Percentiles rank a stretch among this genome's conserved stretches.
These are phyloP conservation scores for Drosophila murphyi DNA, from an alignment of 1,140 invertebrate species.

Conservation along the genomic window DNA sequence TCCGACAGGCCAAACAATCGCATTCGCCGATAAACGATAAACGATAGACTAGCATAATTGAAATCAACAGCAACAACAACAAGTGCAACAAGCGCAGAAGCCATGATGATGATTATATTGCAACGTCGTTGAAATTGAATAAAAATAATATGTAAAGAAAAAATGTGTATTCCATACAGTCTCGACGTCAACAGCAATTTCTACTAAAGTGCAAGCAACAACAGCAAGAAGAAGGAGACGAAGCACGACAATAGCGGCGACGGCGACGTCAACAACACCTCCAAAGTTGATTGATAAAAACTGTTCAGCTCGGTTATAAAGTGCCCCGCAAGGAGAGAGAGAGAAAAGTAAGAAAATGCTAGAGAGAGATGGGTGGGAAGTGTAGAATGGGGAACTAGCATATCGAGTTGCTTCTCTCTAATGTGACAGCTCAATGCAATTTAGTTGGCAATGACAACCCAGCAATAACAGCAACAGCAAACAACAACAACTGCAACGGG, in stretches of 20 bases:
- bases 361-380: not conserved
- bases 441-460: slow-evolving; percentile 80
- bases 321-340: slow-evolving; percentile 40
- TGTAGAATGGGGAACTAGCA: slow-evolving; percentile 31
- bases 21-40: slow-evolving; percentile 33
- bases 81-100: not conserved
- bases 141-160: slow-evolving; percentile 43
- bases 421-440: slow-evolving; percentile 83
- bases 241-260: slow-evolving; percentile 15
- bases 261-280: slow-evolving; percentile 63
- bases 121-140: slow-evolving; percentile 75
- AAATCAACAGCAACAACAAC: slow-evolving; percentile 24
- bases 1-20: slow-evolving; percentile 66
- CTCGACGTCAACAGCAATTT: slow-evolving; percentile 72
- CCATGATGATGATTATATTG: slow-evolving; percentile 13
- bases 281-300: slow-evolving; percentile 77
- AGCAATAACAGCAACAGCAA: slow-evolving; percentile 58
- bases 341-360: not conserved
- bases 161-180: slow-evolving; percentile 63
- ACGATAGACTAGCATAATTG: slow-evolving; percentile 45
- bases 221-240: slow-evolving; percentile 45
- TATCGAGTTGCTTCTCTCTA: slow-evolving; percentile 80
- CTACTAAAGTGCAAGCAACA: slow-evolving; percentile 75
- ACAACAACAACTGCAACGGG: slow-evolving; percentile 44
- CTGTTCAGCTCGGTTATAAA: slow-evolving; percentile 57